Percentiles rank a stretch among this genome's conserved stretches.
Evolutionary conservation across 2,113 vertebrate genomes (phyloP).

Genomic region (Ornithorhynchus anatinus): DNA sequence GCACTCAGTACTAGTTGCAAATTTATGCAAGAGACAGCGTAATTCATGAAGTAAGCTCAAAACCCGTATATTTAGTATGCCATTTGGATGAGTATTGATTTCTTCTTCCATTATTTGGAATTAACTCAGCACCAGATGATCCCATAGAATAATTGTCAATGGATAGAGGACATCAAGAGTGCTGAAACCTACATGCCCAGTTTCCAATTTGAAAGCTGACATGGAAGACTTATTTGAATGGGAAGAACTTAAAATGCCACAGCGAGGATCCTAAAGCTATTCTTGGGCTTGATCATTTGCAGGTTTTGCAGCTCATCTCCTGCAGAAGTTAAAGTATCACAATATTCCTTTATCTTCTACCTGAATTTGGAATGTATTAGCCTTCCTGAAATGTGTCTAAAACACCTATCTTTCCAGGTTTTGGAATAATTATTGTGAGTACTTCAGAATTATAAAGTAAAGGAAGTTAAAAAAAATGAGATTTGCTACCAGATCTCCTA

Average conservation of each 20-base stretch:
- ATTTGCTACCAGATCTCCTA: not conserved
- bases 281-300: too few species aligned
- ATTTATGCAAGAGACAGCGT: not conserved
- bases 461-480: not conserved
- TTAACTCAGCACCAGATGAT: slow-evolving; percentile 27
- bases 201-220: not conserved
- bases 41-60: not conserved
- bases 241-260: not conserved
- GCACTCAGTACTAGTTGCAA: not conserved
- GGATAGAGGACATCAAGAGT: slow-evolving; percentile 8
- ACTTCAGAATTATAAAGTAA: slow-evolving; percentile 6
- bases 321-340: not conserved
- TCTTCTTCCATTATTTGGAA: slow-evolving; percentile 18
- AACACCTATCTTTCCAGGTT: not conserved
- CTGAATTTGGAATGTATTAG: slow-evolving; percentile 7
- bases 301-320: not conserved
- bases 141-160: slow-evolving; percentile 22
- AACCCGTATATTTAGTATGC: not conserved
- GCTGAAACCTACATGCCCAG: not conserved
- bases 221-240: slow-evolving; percentile 4
- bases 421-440: slow-evolving; percentile 38
- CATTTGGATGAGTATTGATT: slow-evolving; percentile 23
- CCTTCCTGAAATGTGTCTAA: slow-evolving; percentile 1
- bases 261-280: not conserved
- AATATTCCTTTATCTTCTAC: not conserved